phyloP scores from a whole-genome alignment of 2,113 vertebrate species.

The Xiphophorus couchianus region DNA sequence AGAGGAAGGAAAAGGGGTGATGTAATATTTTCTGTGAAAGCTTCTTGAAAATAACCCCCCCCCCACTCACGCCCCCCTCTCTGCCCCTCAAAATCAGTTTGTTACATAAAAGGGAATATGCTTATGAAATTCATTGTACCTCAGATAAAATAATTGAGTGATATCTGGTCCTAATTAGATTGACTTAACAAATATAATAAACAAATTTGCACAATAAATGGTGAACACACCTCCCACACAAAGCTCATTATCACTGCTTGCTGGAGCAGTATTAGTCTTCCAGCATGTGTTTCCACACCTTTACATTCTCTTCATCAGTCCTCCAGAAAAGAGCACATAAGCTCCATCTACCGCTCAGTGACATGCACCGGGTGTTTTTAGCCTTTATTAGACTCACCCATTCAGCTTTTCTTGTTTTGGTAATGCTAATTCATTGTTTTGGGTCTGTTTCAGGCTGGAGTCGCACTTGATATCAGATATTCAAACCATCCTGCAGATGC shows the following conservation, averaged over 20 bases:
- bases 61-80: too few relatives aligned
- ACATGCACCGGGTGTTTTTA: constrained; percentile 12
- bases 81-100: neutral
- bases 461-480: constrained; percentile 96
- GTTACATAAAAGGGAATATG: constrained; percentile 5
- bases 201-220: constrained; percentile 60
- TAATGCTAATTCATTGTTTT: neutral
- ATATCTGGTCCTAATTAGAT: constrained; percentile 58
- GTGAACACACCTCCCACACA: constrained; percentile 60
- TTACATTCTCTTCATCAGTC: constrained; percentile 8
- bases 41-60: constrained; percentile 4
- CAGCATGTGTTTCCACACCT: constrained; percentile 31
- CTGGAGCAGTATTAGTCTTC: constrained; percentile 41
- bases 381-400: constrained; percentile 6
- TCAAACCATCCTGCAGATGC: constrained; percentile 92
- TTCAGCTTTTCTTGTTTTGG: neutral
- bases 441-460: constrained; percentile 85
- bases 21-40: constrained; percentile 13
- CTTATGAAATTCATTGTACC: neutral
- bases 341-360: constrained; percentile 60
- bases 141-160: constrained; percentile 52
- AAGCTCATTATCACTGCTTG: constrained; percentile 65
- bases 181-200: constrained; percentile 45
- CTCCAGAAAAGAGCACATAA: constrained; percentile 27
- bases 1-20: constrained; percentile 13